Evolutionary conservation across 1,140 invertebrate genomes (phyloP), one percentile per base, ranked within the genome.

Genomic region (Ostrea denselamellosa): DNA sequence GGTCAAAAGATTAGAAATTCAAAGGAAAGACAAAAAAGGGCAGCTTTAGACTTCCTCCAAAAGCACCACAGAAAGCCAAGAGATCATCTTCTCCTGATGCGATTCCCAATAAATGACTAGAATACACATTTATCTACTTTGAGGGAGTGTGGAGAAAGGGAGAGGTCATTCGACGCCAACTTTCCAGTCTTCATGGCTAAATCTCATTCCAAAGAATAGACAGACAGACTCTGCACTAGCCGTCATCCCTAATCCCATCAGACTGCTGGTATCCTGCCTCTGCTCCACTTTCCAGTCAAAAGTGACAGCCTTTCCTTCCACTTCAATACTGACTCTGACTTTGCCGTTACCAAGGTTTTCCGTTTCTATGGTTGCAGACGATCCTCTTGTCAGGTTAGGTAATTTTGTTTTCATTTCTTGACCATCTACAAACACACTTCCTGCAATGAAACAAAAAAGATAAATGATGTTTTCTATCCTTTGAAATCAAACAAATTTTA

Each of bases 361-460:
- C 17, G 93, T 93, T 82, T 94, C 90, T 86, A 94, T 90, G 56
- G 91, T 92, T 12, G 94, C 71, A 19, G 88, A 86, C n/a, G 93
- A 93, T 7, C 92, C 92, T 87, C 92, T 93, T n/a, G 89, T 90
- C 84, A 94, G 91, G 34, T 90, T 86, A 62, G 94, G 93, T 68
- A 94, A 88, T 68, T 91, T 92, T 0, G 90, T 94, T 81, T 92
- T 92, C 92, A 93, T 94, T 85, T 93, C 94, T 82, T 93, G 92
- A 10, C 93, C 93, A 91, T 94, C 93, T 44, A 94, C 93, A 90
- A 88, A 94, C 28, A 94, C 92, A 62, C 68, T 90, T 14, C 94
- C 94, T 94, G 87, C 19, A 91, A 92, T 8, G 12, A 44, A 12
- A 51, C 10, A 7, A 85, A 54, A 83, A 52, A 53, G 19, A 22